Conservation (phyloP, 1,140 invertebrate genomes). For the Lerema accius region DNA sequence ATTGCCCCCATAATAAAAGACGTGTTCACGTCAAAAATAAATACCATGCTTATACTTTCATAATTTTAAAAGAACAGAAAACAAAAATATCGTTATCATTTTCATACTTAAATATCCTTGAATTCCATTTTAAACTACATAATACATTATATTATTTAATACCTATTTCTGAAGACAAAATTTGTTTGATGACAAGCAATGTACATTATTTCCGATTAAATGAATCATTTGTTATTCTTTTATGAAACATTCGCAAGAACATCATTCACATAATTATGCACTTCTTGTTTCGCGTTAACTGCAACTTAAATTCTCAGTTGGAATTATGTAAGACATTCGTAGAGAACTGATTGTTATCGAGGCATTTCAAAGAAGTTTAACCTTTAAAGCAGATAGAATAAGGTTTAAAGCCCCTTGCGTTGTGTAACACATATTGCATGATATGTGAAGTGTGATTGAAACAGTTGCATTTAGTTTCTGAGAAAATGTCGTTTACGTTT, state of each 20-base stretch:
- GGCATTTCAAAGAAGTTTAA: constrained; percentile 4
- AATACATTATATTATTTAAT: too few species aligned
- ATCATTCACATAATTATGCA: background rate
- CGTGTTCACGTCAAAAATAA: too few species aligned
- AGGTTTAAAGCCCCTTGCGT: constrained; percentile 21
- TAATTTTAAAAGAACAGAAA: too few species aligned
- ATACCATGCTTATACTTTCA: too few species aligned
- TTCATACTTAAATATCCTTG: too few species aligned
- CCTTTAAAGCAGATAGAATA: constrained; percentile 11
- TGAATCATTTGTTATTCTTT: too few species aligned
- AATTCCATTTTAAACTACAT: too few species aligned
- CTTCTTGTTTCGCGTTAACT: constrained; percentile 12
- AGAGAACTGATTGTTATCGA: constrained; percentile 28
- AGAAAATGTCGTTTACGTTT: constrained; percentile 41
- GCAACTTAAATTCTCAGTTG: constrained; percentile 24
- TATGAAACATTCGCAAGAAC: constrained; percentile 4
- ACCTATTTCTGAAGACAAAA: too few species aligned
- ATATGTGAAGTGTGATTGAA: constrained; percentile 36
- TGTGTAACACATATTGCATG: constrained; percentile 25
- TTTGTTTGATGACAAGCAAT: too few species aligned
- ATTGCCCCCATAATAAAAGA: too few species aligned
- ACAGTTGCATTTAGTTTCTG: constrained; percentile 41
- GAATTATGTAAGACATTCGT: constrained; percentile 36
- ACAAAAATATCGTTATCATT: too few species aligned
- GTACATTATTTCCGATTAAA: constrained; percentile 3